phyloP scores from a whole-genome alignment of 2,888 invertebrate species.

The Blomia tropicalis region DNA sequence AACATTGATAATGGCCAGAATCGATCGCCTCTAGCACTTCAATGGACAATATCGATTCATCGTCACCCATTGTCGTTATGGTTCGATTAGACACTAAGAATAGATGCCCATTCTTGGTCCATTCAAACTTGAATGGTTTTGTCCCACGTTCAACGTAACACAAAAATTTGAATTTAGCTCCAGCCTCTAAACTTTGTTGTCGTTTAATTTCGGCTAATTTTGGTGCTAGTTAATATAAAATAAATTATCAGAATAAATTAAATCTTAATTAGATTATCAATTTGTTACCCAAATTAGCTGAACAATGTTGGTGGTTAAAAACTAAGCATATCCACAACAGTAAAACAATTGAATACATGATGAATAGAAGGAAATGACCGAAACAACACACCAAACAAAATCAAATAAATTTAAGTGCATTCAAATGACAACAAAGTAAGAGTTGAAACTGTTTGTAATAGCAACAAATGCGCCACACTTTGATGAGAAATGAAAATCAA shows the following conservation, averaged over 20 bases:
- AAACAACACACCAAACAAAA: neutral
- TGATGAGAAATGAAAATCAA: neutral
- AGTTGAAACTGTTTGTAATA: no score
- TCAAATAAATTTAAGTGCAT: no score
- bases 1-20: conserved; percentile 28
- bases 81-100: neutral
- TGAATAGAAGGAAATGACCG: neutral
- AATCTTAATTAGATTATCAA: no score
- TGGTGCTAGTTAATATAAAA: neutral
- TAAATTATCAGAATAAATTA: neutral
- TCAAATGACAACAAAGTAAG: no score
- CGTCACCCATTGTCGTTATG: neutral
- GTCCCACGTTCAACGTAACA: conserved; percentile 3
- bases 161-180: conserved; percentile 1
- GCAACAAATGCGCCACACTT: neutral
- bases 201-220: neutral
- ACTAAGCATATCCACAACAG: neutral
- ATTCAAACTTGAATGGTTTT: neutral
- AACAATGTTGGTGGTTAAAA: neutral
- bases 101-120: neutral
- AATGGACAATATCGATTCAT: conserved; percentile 17
- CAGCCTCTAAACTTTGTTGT: neutral
- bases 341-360: no score
- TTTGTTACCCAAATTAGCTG: no score
- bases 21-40: conserved; percentile 19